These are phyloP conservation scores for Lucilia cuprina DNA, from an alignment of 1,140 invertebrate species.

Conservation along the genomic window DNA sequence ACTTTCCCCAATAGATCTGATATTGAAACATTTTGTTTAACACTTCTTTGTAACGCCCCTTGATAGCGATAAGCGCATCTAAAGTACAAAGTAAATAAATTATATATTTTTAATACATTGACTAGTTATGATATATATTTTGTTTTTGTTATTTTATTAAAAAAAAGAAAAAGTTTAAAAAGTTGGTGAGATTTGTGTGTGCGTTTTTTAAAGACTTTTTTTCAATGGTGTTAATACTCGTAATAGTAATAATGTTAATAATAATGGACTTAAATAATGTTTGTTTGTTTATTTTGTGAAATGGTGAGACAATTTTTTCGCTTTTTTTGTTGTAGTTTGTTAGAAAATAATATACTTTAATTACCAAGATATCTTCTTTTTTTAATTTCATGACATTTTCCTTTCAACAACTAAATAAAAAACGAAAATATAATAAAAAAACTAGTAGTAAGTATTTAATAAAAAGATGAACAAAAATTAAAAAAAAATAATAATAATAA, in stretches of 20 bases:
- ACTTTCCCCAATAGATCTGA: too few species aligned
- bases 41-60: background rate
- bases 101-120: background rate
- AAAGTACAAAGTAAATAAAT: background rate
- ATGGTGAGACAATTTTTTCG: background rate
- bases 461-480: background rate
- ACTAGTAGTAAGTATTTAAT: background rate
- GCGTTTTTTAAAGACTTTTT: too few species aligned
- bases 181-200: background rate
- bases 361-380: background rate
- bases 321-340: background rate
- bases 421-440: background rate
- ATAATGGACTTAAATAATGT: background rate
- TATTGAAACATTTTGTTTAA: background rate
- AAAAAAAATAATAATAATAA: background rate
- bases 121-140: background rate
- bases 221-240: background rate
- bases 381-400: background rate
- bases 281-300: background rate
- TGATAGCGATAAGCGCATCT: background rate
- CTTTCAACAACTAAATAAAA: background rate
- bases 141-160: background rate
- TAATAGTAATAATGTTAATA: background rate
- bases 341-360: conserved; percentile 7
- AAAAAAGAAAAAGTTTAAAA: background rate